phyloP scores from a whole-genome alignment of 2,888 invertebrate species.

The Melikaiella ostensackeni region DNA sequence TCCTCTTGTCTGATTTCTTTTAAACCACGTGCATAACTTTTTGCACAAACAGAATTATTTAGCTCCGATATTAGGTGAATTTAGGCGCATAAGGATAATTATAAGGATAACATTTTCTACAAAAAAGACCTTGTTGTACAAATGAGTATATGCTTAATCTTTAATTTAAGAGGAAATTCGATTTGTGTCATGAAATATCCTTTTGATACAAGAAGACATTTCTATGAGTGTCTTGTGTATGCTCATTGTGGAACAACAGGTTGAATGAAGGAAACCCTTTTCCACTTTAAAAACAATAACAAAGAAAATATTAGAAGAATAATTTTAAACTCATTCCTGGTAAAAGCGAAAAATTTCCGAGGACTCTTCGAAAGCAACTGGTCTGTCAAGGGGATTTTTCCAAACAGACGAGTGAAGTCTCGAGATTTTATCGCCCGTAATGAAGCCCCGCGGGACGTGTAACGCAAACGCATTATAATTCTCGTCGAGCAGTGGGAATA shows the following conservation, averaged over 20 bases:
- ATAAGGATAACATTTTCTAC: too few species aligned
- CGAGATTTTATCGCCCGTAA: constrained; percentile 57
- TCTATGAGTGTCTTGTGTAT: too few species aligned
- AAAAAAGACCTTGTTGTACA: too few species aligned
- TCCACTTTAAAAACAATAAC: neutral
- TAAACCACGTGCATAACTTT: too few species aligned
- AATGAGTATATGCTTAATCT: too few species aligned
- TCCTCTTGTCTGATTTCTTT: too few species aligned
- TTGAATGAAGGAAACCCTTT: neutral
- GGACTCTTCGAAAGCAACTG: constrained; percentile 36
- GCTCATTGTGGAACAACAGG: neutral
- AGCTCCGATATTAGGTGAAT: too few species aligned
- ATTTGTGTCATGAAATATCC: too few species aligned
- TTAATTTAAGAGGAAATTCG: too few species aligned
- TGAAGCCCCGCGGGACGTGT: constrained; percentile 50
- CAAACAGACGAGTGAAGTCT: constrained; percentile 42
- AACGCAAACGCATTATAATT: constrained; percentile 58
- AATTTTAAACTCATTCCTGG: neutral
- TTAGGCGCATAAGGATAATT: too few species aligned
- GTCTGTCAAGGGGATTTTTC: constrained; percentile 38
- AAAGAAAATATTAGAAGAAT: neutral
- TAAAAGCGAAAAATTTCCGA: constrained; percentile 19
- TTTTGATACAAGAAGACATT: too few species aligned
- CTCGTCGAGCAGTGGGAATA: constrained; percentile 49
- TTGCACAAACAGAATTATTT: too few species aligned